Evolutionary conservation across 2,113 vertebrate species (phyloP).

Genomic region (Carettochelys insculpta): DNA sequence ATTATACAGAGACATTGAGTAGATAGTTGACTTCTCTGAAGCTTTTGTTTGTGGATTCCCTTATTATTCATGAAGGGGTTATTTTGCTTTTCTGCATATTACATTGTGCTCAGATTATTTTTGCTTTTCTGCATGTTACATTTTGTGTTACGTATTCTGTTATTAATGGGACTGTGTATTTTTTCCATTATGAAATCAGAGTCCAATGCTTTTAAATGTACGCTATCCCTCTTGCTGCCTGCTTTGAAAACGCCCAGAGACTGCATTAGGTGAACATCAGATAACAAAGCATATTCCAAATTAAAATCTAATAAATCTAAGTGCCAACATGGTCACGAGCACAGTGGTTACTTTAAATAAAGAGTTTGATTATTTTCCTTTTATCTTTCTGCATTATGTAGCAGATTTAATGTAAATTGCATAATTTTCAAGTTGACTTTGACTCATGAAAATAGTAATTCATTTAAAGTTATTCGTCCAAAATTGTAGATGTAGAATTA

Average conservation of each 20-base stretch:
- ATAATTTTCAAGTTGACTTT: neutral
- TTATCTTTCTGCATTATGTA: neutral
- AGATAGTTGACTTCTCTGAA: neutral
- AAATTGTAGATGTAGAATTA: neutral
- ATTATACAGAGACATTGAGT: neutral
- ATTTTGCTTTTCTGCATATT: neutral
- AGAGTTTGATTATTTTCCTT: neutral
- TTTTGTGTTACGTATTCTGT: neutral
- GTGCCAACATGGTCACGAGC: neutral
- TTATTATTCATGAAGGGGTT: neutral
- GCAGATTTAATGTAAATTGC: neutral
- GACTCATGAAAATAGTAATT: neutral
- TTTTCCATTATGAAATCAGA: neutral
- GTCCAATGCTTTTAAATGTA: neutral
- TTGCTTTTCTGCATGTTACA: neutral
- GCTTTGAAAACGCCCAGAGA: neutral
- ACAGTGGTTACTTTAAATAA: neutral
- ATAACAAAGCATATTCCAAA: neutral
- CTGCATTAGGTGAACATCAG: neutral
- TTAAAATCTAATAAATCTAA: neutral
- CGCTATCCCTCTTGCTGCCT: neutral
- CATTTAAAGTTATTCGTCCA: neutral
- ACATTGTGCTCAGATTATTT: neutral
- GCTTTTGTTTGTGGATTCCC: neutral
- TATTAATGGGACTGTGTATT: neutral